Conservation (phyloP, 2,888 invertebrate species). For the Microdon myrmicae region DNA sequence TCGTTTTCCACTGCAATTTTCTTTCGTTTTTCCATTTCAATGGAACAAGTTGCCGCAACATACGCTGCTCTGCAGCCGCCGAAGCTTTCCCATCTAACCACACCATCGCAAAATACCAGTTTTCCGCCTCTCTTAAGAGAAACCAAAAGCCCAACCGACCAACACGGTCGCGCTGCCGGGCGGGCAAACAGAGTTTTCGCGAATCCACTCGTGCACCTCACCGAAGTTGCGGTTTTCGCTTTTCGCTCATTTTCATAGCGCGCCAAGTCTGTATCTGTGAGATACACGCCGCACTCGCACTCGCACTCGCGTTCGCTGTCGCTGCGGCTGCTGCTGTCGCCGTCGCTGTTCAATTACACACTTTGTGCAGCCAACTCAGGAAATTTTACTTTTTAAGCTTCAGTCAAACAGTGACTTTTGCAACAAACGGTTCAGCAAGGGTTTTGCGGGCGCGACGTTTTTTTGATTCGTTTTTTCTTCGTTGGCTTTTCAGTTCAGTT, state of each 20-base stretch:
- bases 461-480: constrained; percentile 51
- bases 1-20: constrained; percentile 40
- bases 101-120: no score
- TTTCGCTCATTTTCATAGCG: constrained; percentile 46
- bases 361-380: constrained; percentile 43
- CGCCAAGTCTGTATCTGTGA: constrained; percentile 15
- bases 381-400: constrained; percentile 49
- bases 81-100: no score
- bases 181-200: constrained; percentile 7
- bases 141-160: no score
- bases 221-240: constrained; percentile 25
- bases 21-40: constrained; percentile 46
- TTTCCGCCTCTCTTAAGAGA: no score
- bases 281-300: constrained; percentile 2
- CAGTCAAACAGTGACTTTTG: constrained; percentile 53
- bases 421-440: constrained; percentile 49
- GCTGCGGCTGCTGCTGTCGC: no score
- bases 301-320: constrained; percentile 10
- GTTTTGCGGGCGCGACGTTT: constrained; percentile 46
- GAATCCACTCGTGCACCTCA: background rate
- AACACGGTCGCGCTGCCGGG: no score
- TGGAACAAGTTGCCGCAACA: constrained; percentile 47
- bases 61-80: constrained; percentile 5
- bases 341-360: constrained; percentile 40
- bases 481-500: constrained; percentile 51